These are phyloP conservation scores for Chunga burmeisteri DNA, from an alignment of 2,113 vertebrate species.

Conservation along the genomic window DNA sequence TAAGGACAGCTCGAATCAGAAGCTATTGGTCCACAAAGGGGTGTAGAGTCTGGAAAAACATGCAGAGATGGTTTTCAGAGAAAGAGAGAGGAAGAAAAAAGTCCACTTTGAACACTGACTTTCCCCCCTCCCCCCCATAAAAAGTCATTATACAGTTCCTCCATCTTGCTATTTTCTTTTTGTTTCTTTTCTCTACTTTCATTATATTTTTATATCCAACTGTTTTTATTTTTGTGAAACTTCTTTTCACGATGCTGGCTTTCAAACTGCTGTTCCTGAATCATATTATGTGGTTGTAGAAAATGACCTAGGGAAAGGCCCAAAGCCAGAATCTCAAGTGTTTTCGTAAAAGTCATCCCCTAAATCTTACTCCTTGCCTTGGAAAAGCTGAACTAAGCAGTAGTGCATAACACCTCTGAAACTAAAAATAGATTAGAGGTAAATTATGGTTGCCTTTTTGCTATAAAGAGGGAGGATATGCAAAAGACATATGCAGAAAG, in stretches of 20 bases:
- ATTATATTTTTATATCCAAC: not conserved
- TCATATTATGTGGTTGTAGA: not conserved
- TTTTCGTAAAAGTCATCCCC: not conserved
- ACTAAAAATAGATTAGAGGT: not conserved
- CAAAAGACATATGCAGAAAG: not conserved
- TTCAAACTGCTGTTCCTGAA: not conserved
- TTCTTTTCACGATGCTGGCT: not conserved
- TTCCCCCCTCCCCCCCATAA: too few relatives aligned
- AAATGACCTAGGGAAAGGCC: not conserved
- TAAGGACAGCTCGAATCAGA: not conserved
- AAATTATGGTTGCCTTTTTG: not conserved
- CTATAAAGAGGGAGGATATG: not conserved
- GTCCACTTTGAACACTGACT: rapidly evolving
- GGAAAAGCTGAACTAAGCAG: not conserved
- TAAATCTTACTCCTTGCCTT: not conserved
- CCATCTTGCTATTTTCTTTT: not conserved
- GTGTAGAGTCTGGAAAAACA: not conserved
- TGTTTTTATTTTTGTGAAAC: not conserved
- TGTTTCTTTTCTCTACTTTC: not conserved
- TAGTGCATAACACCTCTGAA: not conserved
- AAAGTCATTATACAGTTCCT: not conserved
- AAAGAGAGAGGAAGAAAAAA: not conserved
- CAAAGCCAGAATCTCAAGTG: not conserved
- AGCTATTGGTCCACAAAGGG: not conserved
- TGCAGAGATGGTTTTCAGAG: not conserved